Evolutionary conservation across 37 sponge, comb jelly and placozoan genomes (phyloP).

Genomic region (Spongilla lacustris): DNA sequence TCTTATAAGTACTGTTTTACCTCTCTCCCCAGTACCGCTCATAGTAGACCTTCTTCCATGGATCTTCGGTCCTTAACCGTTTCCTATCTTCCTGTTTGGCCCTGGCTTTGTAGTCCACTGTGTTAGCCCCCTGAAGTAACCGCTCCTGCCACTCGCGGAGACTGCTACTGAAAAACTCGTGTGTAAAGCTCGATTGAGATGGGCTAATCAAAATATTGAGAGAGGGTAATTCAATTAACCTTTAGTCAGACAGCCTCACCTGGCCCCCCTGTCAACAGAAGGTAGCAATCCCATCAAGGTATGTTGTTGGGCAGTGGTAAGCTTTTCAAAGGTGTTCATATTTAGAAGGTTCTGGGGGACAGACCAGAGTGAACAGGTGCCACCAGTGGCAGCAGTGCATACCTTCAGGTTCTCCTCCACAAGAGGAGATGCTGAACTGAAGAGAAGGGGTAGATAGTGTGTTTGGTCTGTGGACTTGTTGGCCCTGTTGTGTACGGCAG

Average conservation of each 20-base stretch:
- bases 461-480: background rate
- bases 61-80: background rate
- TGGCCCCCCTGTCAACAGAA: background rate
- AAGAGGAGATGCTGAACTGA: background rate
- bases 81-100: slow-evolving; percentile 30
- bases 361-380: no score
- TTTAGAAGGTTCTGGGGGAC: background rate
- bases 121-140: slow-evolving; percentile 20
- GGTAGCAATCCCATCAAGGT: background rate
- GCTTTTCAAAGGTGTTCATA: background rate
- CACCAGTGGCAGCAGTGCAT: no score
- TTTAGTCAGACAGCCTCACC: background rate
- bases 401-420: background rate
- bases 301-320: background rate
- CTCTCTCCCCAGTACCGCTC: slow-evolving; percentile 46
- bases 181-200: slow-evolving; percentile 12
- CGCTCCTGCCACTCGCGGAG: slow-evolving; percentile 47
- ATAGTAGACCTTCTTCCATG: slow-evolving; percentile 29
- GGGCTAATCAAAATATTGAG: background rate
- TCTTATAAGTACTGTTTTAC: background rate
- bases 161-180: slow-evolving; percentile 49
- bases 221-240: background rate
- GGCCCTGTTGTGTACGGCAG: background rate
- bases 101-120: slow-evolving; percentile 37
- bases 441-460: background rate